Percentiles rank a stretch among this genome's conserved stretches.
These are phyloP conservation scores for Agapornis roseicollis DNA, from an alignment of 2,113 vertebrate genomes.

Conservation along the genomic window DNA sequence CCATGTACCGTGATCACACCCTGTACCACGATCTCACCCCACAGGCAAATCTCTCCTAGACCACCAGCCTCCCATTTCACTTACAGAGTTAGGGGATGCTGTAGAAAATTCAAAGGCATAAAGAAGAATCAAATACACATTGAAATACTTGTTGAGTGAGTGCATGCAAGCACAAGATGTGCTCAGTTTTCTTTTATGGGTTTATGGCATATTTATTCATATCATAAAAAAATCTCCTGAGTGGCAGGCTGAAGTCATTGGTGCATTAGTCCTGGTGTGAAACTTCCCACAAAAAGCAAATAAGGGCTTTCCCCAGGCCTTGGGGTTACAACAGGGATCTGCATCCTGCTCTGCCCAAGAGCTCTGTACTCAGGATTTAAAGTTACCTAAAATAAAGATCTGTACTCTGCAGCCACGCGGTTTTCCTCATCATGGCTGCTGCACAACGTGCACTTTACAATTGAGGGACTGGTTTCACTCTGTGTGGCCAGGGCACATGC, in stretches of 20 bases:
- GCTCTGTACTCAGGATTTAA: rapidly evolving
- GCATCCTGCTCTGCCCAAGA: not conserved
- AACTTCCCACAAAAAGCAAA: not conserved
- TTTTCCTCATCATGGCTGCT: not conserved
- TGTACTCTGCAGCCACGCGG: not conserved
- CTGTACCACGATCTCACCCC: rapidly evolving
- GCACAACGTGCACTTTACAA: rapidly evolving
- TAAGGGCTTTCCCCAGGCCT: not conserved
- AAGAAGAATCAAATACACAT: not conserved
- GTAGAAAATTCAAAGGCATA: not conserved
- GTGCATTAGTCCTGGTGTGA: not conserved
- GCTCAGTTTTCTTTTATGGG: rapidly evolving
- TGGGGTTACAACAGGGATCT: not conserved
- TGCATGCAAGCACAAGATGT: rapidly evolving
- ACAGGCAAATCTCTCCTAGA: not conserved
- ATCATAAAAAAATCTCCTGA: not conserved
- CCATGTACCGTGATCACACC: rapidly evolving
- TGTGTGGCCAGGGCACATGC: rapidly evolving
- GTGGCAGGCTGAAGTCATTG: not conserved
- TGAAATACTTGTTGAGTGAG: not conserved
- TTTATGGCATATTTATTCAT: not conserved
- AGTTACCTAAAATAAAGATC: not conserved
- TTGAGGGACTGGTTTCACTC: not conserved
- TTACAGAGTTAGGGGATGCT: not conserved
- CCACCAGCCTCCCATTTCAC: rapidly evolving